A percentile compares a stretch with the other conserved stretches of the same genome.
These are phyloP conservation scores for Lytechinus pictus DNA, from an alignment of 35 echinoderm and acorn worm species.

Conservation along the genomic window DNA sequence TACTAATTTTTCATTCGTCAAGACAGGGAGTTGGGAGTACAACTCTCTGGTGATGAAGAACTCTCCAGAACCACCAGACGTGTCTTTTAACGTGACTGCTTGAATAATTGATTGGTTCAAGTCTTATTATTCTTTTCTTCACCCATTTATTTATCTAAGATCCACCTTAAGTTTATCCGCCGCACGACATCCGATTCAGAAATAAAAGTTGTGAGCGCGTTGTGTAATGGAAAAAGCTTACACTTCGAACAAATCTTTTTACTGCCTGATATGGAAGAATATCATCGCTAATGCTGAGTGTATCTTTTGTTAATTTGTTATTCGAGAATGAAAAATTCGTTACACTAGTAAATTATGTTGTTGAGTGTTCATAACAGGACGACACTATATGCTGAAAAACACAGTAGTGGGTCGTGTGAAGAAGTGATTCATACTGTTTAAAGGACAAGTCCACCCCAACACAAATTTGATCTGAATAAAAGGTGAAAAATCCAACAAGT, in stretches of 20 bases:
- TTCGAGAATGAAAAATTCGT: too few relatives aligned
- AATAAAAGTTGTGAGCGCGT: not conserved
- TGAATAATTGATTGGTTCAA: not conserved
- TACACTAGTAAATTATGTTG: too few relatives aligned
- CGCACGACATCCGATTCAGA: not conserved
- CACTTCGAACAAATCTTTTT: not conserved
- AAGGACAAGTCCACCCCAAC: too few relatives aligned
- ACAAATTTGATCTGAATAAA: too few relatives aligned
- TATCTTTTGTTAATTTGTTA: too few relatives aligned
- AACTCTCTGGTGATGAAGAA: not conserved
- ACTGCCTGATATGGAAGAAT: not conserved
- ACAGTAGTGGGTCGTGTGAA: too few relatives aligned
- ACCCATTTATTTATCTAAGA: not conserved
- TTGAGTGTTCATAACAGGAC: too few relatives aligned
- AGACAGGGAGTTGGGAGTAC: not conserved
- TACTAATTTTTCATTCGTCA: not conserved
- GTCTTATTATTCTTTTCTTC: conserved; percentile 24
- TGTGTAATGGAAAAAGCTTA: not conserved
- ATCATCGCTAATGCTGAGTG: too few relatives aligned
- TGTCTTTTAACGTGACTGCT: not conserved
- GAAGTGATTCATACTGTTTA: too few relatives aligned
- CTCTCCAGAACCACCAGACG: not conserved
- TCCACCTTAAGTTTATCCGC: conserved; percentile 15
- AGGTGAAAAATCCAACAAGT: too few relatives aligned
- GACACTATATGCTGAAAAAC: too few relatives aligned